Base-by-base conservation (phyloP, 1,140 invertebrate genomes). In the Megalopta genalis region DNA sequence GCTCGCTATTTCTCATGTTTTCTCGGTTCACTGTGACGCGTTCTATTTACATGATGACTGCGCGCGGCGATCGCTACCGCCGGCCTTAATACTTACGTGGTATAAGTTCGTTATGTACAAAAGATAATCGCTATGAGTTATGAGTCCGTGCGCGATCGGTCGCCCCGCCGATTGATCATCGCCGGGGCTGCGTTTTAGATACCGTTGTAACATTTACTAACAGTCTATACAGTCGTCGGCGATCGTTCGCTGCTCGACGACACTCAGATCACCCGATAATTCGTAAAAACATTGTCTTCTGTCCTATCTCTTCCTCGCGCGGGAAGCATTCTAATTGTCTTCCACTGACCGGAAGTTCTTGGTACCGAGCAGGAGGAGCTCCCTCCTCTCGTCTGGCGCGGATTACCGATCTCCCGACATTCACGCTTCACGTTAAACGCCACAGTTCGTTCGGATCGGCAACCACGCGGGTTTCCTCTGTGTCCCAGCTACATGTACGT, bases 71-170 rank as follows among this genome's bases (percentile, higher is more conserved):
- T 52, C 49, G 63, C 25, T 9, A 14, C 25, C 57, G 23, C 16
- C 18, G 27, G 8, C 16, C 60, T 75, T 60, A 72, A 79, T 81
- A 84, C 68, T 80, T 68, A 81, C 77, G 72, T 37, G 14, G 66
- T 62, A 82, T 66, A 64, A 14, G 77, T 78, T 72, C 60, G 7
- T 80, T 86, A 86, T 86, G 81, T 86, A 86, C 85, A 86, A 86
- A 86, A 86, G 84, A 83, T 86, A 32, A 86, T 81, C 69, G 70
- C 81, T 79, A 64, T 83, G 84, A 63, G 74, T 81, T 73, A 86
- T 62, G 70, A 82, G 49, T 77, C 49, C 75, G 52, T 68, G 69
- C 27, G 57, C 57, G 54, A 68, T 83, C 63, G 21, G 60, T 62
- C 52, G 18, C 27, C 65, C 78, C 60, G 16, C 18, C 18, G 52